These are phyloP conservation scores for Pseudorectes ferrugineus DNA, from an alignment of 2,113 vertebrate species.

Conservation along the genomic window DNA sequence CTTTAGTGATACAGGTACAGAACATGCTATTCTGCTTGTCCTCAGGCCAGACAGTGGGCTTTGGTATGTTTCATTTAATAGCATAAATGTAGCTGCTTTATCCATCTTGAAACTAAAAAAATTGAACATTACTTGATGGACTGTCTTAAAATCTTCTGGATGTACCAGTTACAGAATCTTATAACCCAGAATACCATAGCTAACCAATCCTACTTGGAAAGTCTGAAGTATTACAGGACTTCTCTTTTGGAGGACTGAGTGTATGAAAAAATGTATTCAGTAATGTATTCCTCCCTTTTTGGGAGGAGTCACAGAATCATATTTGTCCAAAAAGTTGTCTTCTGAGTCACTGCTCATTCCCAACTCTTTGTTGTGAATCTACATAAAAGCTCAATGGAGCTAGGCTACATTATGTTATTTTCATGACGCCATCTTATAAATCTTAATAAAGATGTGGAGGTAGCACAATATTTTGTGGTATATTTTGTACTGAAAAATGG, in stretches of 20 bases:
- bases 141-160: background rate
- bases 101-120: background rate
- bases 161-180: background rate
- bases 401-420: background rate
- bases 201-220: background rate
- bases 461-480: background rate
- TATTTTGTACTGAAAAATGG: background rate
- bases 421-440: background rate
- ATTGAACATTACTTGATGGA: background rate
- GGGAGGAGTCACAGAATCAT: background rate
- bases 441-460: background rate
- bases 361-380: background rate
- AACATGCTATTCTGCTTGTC: background rate
- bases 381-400: background rate
- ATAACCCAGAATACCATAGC: background rate
- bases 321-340: background rate
- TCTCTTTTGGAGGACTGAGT: background rate
- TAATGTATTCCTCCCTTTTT: background rate
- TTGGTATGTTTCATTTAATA: background rate
- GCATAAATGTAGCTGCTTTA: background rate
- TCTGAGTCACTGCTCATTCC: background rate
- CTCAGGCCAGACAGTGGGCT: background rate
- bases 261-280: background rate
- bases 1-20: background rate
- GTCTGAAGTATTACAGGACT: background rate